Conservation (phyloP, 2,888 invertebrate species). For the Morinoia aosen region DNA sequence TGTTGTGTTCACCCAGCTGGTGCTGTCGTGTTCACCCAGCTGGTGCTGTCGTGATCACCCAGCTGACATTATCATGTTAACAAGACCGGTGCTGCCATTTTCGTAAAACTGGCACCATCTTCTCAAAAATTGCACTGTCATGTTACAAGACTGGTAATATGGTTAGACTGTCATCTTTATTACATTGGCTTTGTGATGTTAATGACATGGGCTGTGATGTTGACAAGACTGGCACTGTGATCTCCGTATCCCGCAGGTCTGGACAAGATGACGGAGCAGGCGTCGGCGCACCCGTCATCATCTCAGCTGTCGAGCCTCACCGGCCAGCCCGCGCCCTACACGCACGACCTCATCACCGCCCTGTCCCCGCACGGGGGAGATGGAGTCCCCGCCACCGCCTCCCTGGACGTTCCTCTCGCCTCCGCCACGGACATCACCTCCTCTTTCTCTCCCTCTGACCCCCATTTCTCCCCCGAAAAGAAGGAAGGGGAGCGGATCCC, state of each 20-base stretch:
- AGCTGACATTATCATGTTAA: too few relatives aligned
- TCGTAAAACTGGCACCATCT: too few relatives aligned
- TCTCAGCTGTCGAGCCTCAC: slow-evolving; percentile 71
- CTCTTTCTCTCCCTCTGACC: not conserved
- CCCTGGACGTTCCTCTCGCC: slow-evolving; percentile 34
- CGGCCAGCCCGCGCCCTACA: slow-evolving; percentile 16
- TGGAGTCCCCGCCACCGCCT: not conserved
- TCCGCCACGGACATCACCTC: slow-evolving; percentile 22
- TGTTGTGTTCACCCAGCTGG: too few relatives aligned
- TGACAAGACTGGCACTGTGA: too few relatives aligned
- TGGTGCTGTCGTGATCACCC: too few relatives aligned
- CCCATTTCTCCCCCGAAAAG: not conserved
- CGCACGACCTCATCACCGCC: slow-evolving; percentile 31
- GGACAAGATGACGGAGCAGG: slow-evolving; percentile 93
- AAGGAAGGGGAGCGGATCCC: not conserved
- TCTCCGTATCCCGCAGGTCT: slow-evolving; percentile 78
- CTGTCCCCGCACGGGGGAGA: not conserved
- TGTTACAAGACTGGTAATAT: too few relatives aligned
- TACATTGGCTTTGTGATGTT: too few relatives aligned
- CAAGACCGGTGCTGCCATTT: too few relatives aligned
- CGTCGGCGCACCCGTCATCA: slow-evolving; percentile 85
- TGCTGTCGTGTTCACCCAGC: too few relatives aligned
- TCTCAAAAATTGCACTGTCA: too few relatives aligned
- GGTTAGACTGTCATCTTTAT: too few relatives aligned
- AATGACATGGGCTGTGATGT: too few relatives aligned